Evolutionary conservation across 2,113 vertebrate species (phyloP).

Genomic region (Nycticorax nycticorax): DNA sequence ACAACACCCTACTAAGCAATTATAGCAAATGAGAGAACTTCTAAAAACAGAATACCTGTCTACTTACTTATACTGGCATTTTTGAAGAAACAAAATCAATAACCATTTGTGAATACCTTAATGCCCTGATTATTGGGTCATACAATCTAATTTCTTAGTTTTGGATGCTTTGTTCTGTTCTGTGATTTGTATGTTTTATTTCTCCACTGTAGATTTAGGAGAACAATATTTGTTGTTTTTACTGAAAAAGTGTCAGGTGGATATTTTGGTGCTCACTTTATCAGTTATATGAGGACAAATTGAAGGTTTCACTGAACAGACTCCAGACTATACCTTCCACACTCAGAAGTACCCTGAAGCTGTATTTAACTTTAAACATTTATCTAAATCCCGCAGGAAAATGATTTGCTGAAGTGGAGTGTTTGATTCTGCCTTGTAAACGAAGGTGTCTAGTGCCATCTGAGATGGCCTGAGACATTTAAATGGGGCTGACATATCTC

Average conservation of each 20-base stretch:
- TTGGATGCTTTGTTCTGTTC: background rate
- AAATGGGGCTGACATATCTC: background rate
- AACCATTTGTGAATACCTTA: background rate
- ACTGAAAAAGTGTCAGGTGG: background rate
- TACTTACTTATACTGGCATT: background rate
- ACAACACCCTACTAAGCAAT: background rate
- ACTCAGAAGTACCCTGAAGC: background rate
- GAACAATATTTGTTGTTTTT: background rate
- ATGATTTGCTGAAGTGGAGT: background rate
- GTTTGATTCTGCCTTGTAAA: constrained; percentile 6
- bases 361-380: background rate
- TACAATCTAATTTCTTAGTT: background rate
- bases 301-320: background rate
- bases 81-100: background rate
- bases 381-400: background rate
- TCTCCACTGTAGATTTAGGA: background rate
- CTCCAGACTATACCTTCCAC: background rate
- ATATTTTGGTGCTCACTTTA: background rate
- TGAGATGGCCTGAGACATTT: background rate
- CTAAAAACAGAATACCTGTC: background rate
- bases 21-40: background rate
- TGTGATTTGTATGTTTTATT: background rate
- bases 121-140: background rate
- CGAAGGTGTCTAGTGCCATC: background rate
- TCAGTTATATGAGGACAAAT: background rate